These are phyloP conservation scores for Poeciliopsis gracilis DNA, from an alignment of 2,797 vertebrate genomes.

Conservation along the genomic window DNA sequence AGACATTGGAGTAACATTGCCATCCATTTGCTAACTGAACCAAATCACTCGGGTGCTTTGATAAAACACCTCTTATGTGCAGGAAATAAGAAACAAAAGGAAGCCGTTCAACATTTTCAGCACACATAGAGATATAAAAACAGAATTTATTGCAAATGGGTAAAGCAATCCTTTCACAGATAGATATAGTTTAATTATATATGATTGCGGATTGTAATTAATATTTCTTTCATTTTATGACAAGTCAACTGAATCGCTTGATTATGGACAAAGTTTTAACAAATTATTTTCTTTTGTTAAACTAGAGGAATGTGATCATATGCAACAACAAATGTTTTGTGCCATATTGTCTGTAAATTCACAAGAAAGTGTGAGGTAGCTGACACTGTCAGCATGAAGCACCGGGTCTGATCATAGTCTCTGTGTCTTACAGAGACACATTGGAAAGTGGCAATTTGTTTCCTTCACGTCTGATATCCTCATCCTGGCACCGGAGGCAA, in stretches of 20 bases:
- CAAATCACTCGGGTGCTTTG: constrained; percentile 52
- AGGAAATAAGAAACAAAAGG: constrained; percentile 14
- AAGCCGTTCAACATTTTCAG: not conserved
- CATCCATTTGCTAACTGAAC: constrained; percentile 69
- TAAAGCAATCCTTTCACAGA: not conserved
- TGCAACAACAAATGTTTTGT: not conserved
- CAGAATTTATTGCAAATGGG: not conserved
- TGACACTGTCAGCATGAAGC: constrained; percentile 21
- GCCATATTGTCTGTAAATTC: constrained; percentile 5
- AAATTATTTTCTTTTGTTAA: not conserved
- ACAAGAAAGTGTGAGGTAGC: constrained; percentile 15
- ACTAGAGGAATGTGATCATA: not conserved
- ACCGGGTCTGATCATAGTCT: constrained; percentile 29
- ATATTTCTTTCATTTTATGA: not conserved
- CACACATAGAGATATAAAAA: not conserved
- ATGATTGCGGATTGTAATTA: not conserved
- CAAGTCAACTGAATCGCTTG: not conserved
- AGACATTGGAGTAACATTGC: constrained; percentile 73
- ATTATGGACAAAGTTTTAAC: not conserved
- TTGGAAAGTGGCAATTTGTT: constrained; percentile 49
- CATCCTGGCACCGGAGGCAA: constrained; percentile 66
- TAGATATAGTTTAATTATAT: not conserved
- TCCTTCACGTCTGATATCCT: constrained; percentile 63
- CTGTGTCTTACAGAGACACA: constrained; percentile 44
- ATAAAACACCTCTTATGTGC: constrained; percentile 51